Evolutionary conservation across 2,113 vertebrate species (phyloP).

Genomic region (Uropsilus gracilis): DNA sequence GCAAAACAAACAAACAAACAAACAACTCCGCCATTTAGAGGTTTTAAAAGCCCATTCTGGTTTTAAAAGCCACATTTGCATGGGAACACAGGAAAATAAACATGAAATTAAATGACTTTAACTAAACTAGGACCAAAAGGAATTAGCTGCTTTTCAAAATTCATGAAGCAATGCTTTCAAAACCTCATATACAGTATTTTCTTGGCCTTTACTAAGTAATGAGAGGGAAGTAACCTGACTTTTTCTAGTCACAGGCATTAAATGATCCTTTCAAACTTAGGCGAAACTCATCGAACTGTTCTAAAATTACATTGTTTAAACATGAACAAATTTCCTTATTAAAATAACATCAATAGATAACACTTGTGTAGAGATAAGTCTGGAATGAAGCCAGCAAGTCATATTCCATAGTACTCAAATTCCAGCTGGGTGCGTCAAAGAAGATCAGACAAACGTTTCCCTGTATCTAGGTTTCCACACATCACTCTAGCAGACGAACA

Average conservation of each 20-base stretch:
- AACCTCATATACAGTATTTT: not conserved
- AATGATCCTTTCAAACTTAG: not conserved
- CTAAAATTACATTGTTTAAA: not conserved
- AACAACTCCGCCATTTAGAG: not conserved
- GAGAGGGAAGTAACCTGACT: not conserved
- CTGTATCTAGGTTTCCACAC: not conserved
- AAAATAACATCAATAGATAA: not conserved
- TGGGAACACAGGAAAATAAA: conserved; percentile 26
- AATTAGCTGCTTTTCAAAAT: conserved; percentile 57
- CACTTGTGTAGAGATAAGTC: not conserved
- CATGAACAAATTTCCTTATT: not conserved
- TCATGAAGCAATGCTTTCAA: conserved; percentile 18
- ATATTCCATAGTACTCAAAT: not conserved
- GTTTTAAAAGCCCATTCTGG: conserved; percentile 37
- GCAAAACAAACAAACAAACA: not conserved
- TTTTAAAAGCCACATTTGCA: conserved; percentile 8
- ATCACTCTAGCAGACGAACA: not conserved
- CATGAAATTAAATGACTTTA: conserved; percentile 45
- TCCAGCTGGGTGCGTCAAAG: not conserved
- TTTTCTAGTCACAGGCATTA: not conserved
- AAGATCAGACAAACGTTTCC: not conserved
- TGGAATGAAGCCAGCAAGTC: conserved; percentile 9
- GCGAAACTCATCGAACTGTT: conserved; percentile 34
- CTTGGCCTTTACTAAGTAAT: not conserved
- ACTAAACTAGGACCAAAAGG: conserved; percentile 14